Conservation (phyloP, 1,140 invertebrate species). For the Drosophila arawakana region DNA sequence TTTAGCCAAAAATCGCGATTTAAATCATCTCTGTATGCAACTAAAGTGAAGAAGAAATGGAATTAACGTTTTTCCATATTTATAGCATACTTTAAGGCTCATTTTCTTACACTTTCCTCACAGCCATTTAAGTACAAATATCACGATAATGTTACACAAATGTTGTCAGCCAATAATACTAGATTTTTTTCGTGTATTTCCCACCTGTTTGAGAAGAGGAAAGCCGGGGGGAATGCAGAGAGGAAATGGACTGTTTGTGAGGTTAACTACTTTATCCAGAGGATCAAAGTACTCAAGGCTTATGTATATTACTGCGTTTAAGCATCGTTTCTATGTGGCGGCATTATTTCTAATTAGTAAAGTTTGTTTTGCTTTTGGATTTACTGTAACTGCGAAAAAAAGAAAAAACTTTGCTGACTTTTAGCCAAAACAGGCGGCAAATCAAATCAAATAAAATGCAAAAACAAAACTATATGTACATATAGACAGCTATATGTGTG, state of each 20-base stretch:
- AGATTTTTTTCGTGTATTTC: conserved; percentile 3
- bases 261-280: conserved; percentile 15
- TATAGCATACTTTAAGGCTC: background rate
- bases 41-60: too few relatives aligned
- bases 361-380: conserved; percentile 53
- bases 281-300: conserved; percentile 33
- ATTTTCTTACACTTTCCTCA: background rate
- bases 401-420: conserved; percentile 73
- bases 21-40: too few relatives aligned
- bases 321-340: conserved; percentile 46
- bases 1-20: too few relatives aligned
- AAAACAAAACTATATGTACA: conserved; percentile 11
- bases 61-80: too few relatives aligned
- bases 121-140: background rate
- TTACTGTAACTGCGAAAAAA: conserved; percentile 30
- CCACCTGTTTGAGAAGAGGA: background rate
- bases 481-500: background rate
- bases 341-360: conserved; percentile 83
- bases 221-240: background rate
- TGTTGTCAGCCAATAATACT: conserved; percentile 9
- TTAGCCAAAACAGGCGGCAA: conserved; percentile 59
- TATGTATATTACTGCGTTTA: conserved; percentile 32
- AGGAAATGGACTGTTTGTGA: background rate
- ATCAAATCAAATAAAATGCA: conserved; percentile 62
- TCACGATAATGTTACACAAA: conserved; percentile 5